Conservation (phyloP, 2,888 invertebrate species). For the Zhuqinia jingwanae region DNA sequence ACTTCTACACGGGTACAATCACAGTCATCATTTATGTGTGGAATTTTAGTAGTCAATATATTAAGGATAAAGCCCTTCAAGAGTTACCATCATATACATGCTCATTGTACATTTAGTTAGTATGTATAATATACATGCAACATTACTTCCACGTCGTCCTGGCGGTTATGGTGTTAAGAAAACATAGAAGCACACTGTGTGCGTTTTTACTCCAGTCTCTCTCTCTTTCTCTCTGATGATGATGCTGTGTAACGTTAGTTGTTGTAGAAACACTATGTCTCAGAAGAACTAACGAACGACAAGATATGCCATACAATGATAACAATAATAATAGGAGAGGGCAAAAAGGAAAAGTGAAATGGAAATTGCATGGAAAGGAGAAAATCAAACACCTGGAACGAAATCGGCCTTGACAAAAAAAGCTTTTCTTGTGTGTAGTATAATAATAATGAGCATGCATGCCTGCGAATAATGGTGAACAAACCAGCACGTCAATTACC, state of each 20-base stretch:
- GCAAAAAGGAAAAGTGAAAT: conserved; percentile 34
- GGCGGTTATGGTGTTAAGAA: background rate
- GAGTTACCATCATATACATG: no score
- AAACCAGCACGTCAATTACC: background rate
- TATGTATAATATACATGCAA: no score
- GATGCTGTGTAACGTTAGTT: background rate
- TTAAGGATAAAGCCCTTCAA: no score
- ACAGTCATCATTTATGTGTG: conserved; percentile 43
- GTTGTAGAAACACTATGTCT: background rate
- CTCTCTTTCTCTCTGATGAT: no score
- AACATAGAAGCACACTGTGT: no score
- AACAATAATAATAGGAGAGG: background rate
- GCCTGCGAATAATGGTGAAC: background rate
- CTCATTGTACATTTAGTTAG: background rate
- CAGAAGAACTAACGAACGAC: conserved; percentile 5
- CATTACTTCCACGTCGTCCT: background rate
- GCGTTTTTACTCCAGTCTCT: no score
- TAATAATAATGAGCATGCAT: no score
- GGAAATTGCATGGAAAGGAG: conserved; percentile 45
- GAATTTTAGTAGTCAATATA: conserved; percentile 52
- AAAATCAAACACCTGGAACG: conserved; percentile 66
- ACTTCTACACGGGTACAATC: background rate
- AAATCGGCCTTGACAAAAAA: conserved; percentile 60
- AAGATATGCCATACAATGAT: background rate
- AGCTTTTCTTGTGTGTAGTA: conserved; percentile 23